Conservation (phyloP, 92 coral and sea anemone species). For the Micromussa lordhowensis region DNA sequence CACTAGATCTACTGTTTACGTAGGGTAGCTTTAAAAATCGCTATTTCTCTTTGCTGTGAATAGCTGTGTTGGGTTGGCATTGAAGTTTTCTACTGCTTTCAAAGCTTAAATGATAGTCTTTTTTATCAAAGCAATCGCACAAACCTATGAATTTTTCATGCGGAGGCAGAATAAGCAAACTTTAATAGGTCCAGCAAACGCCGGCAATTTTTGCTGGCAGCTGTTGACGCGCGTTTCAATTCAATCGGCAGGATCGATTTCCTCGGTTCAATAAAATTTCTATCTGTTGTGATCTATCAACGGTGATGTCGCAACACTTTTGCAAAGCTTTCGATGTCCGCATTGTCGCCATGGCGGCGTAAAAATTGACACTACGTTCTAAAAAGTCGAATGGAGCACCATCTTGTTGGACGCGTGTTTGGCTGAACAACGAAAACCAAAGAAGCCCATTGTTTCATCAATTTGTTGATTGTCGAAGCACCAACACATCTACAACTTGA, state of each 20-base stretch:
- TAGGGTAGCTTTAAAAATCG: neutral
- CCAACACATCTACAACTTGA: neutral
- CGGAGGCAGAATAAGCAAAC: slow-evolving; percentile 47
- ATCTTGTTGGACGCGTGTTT: neutral
- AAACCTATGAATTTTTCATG: slow-evolving; percentile 39
- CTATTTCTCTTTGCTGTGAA: neutral
- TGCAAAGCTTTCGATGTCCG: neutral
- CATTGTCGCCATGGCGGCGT: slow-evolving; percentile 21
- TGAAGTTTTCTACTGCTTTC: neutral
- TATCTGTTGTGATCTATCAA: slow-evolving; percentile 11
- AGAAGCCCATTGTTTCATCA: neutral
- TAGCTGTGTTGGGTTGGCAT: neutral
- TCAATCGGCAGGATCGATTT: slow-evolving; percentile 19
- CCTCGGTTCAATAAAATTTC: neutral
- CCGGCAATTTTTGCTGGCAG: slow-evolving; percentile 10
- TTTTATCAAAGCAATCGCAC: slow-evolving; percentile 51
- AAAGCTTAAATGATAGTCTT: slow-evolving; percentile 22
- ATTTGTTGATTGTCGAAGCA: neutral
- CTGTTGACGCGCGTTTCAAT: neutral
- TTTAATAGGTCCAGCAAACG: slow-evolving; percentile 48
- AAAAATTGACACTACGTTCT: neutral
- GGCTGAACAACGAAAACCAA: neutral
- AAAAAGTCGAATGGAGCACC: neutral
- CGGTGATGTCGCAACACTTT: slow-evolving; percentile 2
- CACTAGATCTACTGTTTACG: too few species aligned